Evolutionary conservation across 2,888 invertebrate genomes (phyloP), one percentile per base, ranked within the genome.

Genomic region (Tanytarsus gracilentus): DNA sequence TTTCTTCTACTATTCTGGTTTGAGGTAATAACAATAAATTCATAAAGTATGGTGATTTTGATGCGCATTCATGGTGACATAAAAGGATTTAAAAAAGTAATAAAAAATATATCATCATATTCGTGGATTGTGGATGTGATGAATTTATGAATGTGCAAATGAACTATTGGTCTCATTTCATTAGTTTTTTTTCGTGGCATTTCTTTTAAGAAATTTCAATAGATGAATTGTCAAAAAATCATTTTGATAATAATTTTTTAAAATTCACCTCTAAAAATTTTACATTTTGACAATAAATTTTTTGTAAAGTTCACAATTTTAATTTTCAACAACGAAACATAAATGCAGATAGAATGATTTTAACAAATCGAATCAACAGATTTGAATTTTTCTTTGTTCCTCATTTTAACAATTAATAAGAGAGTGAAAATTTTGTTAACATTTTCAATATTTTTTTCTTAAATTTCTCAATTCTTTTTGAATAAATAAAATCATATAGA

Each of bases 21-120:
- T 56, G 56, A 56, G 56, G 56, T 56, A 56, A 53, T 53, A 53
- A 56, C 56, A 56, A 56, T 56, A 56, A 56, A 56, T 56, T 56
- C 56, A 56, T 56, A 56, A 56, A 56, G 56, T 56, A 23, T 56
- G 33, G 36, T 53, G n/a, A 53, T 53, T 53, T 53, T 53, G 18
- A 21, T 44, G 8, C 23, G 44, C 23, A 21, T 40, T 9, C 53
- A 36, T 29, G n/a, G n/a, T n/a, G n/a, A n/a, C n/a, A n/a, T 29
- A 14, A 44, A 44, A 44, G 36, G 44, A 27, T 51, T 14, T 49
- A 49, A 52, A 56, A 55, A 56, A 44, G 56, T 56, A 56, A 56
- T 44, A 56, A 56, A 52, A 52, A 40, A 56, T 56, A 56, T 23
- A 23, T 44, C 44, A 18, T 44, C 44, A 23, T 18, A 18, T 23